Evolutionary conservation across 92 coral and sea anemone species (phyloP), one percentile per base, ranked within the genome.

Genomic region (Palythoa caribaeorum): DNA sequence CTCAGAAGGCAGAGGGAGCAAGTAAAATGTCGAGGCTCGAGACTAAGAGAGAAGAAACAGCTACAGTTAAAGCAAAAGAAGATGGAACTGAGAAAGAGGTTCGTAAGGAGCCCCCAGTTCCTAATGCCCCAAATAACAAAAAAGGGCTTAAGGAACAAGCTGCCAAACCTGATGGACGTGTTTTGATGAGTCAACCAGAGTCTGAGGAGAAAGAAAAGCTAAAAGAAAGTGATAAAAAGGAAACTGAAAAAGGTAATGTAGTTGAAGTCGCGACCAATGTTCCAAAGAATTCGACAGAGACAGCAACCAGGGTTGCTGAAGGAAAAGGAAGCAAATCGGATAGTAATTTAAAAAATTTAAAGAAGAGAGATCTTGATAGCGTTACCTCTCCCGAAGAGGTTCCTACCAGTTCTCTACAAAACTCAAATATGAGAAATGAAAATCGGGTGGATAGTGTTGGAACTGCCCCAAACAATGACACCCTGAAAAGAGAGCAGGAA

Each of bases 21-120:
- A 85, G 63, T 10, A 76, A 73, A 1, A 83, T 38, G 39, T 85
- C 55, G 48, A 84, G 52, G 11, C 52, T 16, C 28, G 78, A 80
- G 57, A 75, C 53, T n/a, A 88, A 77, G 38, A 52, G 76, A 48
- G 89, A 83, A 73, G 60, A 89, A 48, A 83, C 57, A 40, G 89
- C 65, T 14, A 84, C 69, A 9, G 76, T 81, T 17, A 90, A 11
- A 13, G 20, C 77, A 66, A 78, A 83, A 13, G 79, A 51, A 8
- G 92, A 87, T 39, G 90, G 84, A 3, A 88, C 76, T 20, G 92
- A 50, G 53, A 91, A 91, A 71, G 86, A 68, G 15, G 6, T 38
- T 68, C 90, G 98, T 14, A 87, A 89, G 66, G 98, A 95, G 69
- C 98, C 98, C 9, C 94, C 98, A 36, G 90, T 93, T 19, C 98